Evolutionary conservation across 2,888 invertebrate species (phyloP).

Genomic region (Lasius fuliginosus): DNA sequence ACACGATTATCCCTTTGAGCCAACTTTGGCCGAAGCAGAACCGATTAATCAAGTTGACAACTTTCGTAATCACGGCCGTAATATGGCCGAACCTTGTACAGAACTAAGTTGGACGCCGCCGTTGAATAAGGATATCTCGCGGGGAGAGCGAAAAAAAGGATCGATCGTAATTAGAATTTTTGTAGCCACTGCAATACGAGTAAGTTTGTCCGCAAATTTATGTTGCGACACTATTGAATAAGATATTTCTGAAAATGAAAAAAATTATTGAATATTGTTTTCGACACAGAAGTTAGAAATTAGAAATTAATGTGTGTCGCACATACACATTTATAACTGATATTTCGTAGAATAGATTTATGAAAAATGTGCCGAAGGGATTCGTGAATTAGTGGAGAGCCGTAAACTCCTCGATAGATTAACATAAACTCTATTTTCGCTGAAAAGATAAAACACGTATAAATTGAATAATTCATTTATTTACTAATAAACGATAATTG

Average conservation of each 20-base stretch:
- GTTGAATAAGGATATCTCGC: conserved; percentile 68
- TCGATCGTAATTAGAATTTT: conserved; percentile 63
- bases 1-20: conserved; percentile 77
- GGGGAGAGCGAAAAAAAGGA: neutral
- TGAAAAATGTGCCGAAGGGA: neutral
- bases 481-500: neutral
- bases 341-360: neutral
- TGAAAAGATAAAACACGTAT: neutral
- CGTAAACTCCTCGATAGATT: neutral
- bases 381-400: neutral
- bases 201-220: conserved; percentile 4
- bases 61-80: conserved; percentile 77
- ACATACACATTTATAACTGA: neutral
- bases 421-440: neutral
- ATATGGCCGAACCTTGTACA: conserved; percentile 65
- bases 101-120: conserved; percentile 64
- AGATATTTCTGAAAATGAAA: neutral
- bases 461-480: neutral
- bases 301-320: neutral
- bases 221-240: neutral
- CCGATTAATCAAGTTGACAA: conserved; percentile 78
- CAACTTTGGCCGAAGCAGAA: conserved; percentile 74
- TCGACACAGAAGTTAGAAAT: neutral
- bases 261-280: neutral
- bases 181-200: neutral